Evolutionary conservation across 2,888 invertebrate genomes (phyloP).

Genomic region (Drosophila conformis): DNA sequence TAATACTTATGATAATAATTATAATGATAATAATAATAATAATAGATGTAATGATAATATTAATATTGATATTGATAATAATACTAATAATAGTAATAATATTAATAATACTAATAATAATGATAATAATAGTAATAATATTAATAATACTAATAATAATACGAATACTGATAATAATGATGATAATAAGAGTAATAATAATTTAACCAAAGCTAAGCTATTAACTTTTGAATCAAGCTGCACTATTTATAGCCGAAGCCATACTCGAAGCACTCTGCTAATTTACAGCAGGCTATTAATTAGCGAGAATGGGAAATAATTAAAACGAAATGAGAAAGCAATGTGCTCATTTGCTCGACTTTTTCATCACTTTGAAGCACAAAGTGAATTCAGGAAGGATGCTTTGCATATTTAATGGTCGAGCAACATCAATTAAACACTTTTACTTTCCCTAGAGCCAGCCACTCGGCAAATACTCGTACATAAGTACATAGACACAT

Average conservation of each 20-base stretch:
- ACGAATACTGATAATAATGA: no score
- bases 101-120: no score
- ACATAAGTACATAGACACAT: neutral
- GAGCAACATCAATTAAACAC: constrained; percentile 63
- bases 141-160: no score
- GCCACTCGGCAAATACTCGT: constrained; percentile 7
- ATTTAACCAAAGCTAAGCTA: neutral
- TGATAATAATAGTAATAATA: neutral
- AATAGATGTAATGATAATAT: no score
- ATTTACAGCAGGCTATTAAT: neutral
- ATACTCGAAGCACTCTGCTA: neutral
- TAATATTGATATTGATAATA: neutral
- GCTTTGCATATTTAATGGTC: constrained; percentile 49
- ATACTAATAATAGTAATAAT: no score
- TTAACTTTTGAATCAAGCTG: neutral
- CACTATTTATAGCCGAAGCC: neutral
- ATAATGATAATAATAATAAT: neutral
- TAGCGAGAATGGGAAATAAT: neutral
- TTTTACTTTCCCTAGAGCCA: constrained; percentile 15
- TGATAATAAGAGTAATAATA: neutral
- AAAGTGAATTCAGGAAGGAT: constrained; percentile 52
- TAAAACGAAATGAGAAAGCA: neutral
- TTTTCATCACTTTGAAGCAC: constrained; percentile 23
- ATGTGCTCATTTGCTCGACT: constrained; percentile 14
- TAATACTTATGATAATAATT: no score